These are phyloP conservation scores for Gadopsis bispinosus DNA, from an alignment of 2,797 vertebrate genomes.

Conservation along the genomic window DNA sequence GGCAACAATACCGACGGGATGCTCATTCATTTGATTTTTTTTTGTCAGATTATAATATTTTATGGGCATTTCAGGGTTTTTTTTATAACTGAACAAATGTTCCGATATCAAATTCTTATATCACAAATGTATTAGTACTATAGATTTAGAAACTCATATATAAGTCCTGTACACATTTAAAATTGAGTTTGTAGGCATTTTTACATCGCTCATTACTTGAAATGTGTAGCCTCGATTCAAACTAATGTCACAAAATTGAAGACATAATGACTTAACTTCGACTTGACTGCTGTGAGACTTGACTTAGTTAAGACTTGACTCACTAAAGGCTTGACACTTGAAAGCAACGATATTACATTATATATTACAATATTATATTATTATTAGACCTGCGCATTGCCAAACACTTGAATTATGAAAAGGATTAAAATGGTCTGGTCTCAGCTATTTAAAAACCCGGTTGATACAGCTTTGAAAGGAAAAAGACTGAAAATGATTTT, in stretches of 20 bases:
- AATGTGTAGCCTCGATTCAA: neutral
- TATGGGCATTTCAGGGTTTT: neutral
- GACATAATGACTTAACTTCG: neutral
- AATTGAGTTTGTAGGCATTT: neutral
- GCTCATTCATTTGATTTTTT: neutral
- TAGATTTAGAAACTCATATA: neutral
- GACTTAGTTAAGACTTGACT: neutral
- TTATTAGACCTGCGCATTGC: no score
- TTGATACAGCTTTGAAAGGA: neutral
- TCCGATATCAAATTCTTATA: neutral
- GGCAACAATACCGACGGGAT: neutral
- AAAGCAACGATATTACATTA: neutral
- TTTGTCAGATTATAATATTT: neutral
- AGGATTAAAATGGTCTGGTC: neutral
- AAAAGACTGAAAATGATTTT: neutral
- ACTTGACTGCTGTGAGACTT: neutral
- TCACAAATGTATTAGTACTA: neutral
- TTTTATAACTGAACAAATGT: neutral
- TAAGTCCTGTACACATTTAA: neutral
- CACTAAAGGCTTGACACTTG: neutral
- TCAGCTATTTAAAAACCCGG: neutral
- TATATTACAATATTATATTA: no score
- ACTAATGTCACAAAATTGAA: neutral
- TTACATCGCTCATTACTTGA: neutral
- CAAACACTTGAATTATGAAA: neutral